A percentile compares a stretch with the other conserved stretches of the same genome.
phyloP scores from a whole-genome alignment of 1,140 invertebrate genomes.

The Eufriesea mexicana region DNA sequence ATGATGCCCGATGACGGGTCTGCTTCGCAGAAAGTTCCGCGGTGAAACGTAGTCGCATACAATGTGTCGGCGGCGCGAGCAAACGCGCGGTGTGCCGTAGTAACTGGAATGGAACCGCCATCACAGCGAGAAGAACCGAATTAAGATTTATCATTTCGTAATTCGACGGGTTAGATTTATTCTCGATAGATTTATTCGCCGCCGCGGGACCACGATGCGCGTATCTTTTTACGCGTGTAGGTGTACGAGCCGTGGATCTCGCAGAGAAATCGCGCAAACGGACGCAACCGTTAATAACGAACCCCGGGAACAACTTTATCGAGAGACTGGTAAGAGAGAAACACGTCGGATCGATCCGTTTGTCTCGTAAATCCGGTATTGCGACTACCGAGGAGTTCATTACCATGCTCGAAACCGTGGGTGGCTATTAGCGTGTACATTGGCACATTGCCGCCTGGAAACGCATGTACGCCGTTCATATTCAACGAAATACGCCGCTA shows the following conservation, averaged over 20 bases:
- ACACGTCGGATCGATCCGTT: slow-evolving; percentile 9
- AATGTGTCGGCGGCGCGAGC: neutral
- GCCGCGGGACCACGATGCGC: neutral
- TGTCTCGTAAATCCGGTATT: slow-evolving; percentile 37
- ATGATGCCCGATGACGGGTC: slow-evolving; percentile 32
- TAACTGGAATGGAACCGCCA: neutral
- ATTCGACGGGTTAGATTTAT: neutral
- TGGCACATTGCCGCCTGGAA: slow-evolving; percentile 30
- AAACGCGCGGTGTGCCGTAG: neutral
- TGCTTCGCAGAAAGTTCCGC: neutral
- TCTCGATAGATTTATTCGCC: neutral
- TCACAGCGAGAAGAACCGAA: neutral
- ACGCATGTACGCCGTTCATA: neutral
- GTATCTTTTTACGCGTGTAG: too few species aligned
- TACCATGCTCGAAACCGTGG: slow-evolving; percentile 50
- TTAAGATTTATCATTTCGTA: slow-evolving; percentile 4
- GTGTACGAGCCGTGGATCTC: neutral
- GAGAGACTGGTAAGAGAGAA: slow-evolving; percentile 2
- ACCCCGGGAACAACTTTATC: slow-evolving; percentile 10
- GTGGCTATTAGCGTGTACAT: slow-evolving; percentile 47
- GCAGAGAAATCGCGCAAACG: neutral
- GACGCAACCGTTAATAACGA: neutral
- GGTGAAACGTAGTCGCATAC: slow-evolving; percentile 28
- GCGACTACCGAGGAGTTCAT: slow-evolving; percentile 36
- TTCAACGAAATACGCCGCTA: slow-evolving; percentile 19